Evolutionary conservation across 1,140 invertebrate genomes (phyloP), one percentile per base, ranked within the genome.

Genomic region (Condylostylus longicornis): DNA sequence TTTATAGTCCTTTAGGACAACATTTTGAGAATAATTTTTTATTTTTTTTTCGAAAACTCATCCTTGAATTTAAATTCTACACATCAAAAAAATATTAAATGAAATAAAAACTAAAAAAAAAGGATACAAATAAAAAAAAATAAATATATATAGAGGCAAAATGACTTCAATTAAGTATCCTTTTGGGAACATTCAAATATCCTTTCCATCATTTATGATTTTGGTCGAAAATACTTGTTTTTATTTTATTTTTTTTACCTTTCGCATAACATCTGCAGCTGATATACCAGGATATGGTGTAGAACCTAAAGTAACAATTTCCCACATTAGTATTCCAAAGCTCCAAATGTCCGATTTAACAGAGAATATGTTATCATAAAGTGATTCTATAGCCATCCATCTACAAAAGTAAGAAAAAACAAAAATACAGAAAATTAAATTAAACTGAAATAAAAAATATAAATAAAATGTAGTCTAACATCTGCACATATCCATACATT

Each of bases 371-470:
- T 89, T 87, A 50, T 91, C 83, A 52, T 84, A 87, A 1, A 94
- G 67, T 2, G 85, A 88, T 58, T 95, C 90, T 0, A 86, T 87
- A 0, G 88, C 85, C 87, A 94, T 93, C 88, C 89, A 94, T 54
- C 86, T 74, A 40, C 47, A 51, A 54, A 32, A 44, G 18, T 19
- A 35, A n/a, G n/a, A n/a, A n/a, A 13, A 18, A 34, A 13, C 60
- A 34, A 34, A 41, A 4, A 33, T 7, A 25, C 23, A n/a, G 23
- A n/a, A 25, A 8, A n/a, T n/a, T 21, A 21, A n/a, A 6, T 6
- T n/a, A n/a, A n/a, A n/a, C n/a, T n/a, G n/a, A n/a, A n/a, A 9
- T 9, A 27, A 27, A 10, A 15, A 15, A 32, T 32, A 32, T 7
- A 32, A 6, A 32, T 8, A 9, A 32, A 7, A n/a, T 7, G 7